Evolutionary conservation across 2,113 vertebrate species (phyloP), one percentile per base, ranked within the genome.

Genomic region (Gila orcuttii): DNA sequence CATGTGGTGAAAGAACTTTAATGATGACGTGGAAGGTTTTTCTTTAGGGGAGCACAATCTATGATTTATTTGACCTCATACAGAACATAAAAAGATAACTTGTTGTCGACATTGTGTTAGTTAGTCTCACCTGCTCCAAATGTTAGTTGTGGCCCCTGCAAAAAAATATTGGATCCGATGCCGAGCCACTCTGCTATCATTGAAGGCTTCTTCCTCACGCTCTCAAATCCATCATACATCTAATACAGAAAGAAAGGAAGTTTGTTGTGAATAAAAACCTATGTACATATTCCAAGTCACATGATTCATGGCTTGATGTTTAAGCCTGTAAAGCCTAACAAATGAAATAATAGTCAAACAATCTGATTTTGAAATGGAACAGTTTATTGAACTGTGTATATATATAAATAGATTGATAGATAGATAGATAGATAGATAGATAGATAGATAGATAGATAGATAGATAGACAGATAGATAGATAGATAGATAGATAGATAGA

Each of bases 181-280:
- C 96, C 95, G 89, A 99, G 92, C 97, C 97, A 98, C 47, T 98
- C 96, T 71, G 95, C 88, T 66, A 98, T 95, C 90, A 94, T 0
- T 12, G 93, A 95, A 4, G 57, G n/a, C 28, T 77, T 77, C 82
- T 86, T 89, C 69, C 79, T 4, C 21, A 42, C 6, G 23, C 10
- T 74, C 84, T 68, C 13, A 90, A 87, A 93, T 52, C 21, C 94
- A 90, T 93, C 89, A 10, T 71, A 19, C 2, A 84, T 86, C 96
- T 97, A 84, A 83, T 23, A 83, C 36, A 82, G 31, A 73, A 1
- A 47, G n/a, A 71, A 31, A 45, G 39, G 2, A n/a, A 15, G 21
- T 11, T 36, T 11, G 25, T 62, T 21, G 7, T 23, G 21, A 15
- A 6, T 33, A 68, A 36, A 28, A 71, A 23, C 1, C 21, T 5